These are phyloP conservation scores for Lepidothrix coronata DNA, from an alignment of 2,113 vertebrate species.

Conservation along the genomic window DNA sequence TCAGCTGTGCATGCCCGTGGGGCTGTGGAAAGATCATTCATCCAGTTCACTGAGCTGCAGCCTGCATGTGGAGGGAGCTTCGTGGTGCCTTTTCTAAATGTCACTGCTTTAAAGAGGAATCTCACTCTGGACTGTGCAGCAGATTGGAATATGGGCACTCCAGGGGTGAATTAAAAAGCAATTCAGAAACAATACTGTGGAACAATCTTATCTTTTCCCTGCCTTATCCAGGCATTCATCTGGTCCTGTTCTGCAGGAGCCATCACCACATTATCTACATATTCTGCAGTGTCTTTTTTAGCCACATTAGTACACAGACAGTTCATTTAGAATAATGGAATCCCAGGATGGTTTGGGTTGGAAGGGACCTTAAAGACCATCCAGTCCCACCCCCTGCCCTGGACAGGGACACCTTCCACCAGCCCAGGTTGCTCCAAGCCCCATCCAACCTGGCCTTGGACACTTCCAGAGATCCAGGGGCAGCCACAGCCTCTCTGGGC, in stretches of 20 bases:
- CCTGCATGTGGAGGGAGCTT: not conserved
- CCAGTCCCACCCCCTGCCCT: not conserved
- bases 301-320: not conserved
- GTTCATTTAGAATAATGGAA: not conserved
- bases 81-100: not conserved
- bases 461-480: not conserved
- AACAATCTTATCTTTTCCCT: slow-evolving; percentile 10
- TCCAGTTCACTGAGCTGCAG: slow-evolving; percentile 54
- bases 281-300: not conserved
- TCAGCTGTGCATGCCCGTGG: slow-evolving; percentile 25
- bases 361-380: not conserved
- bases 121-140: not conserved
- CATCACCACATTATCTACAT: not conserved
- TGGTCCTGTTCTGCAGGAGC: not conserved
- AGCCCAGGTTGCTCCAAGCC: not conserved
- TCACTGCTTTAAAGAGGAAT: slow-evolving; percentile 22
- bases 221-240: slow-evolving; percentile 11
- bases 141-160: not conserved
- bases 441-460: fast-evolving
- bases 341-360: not conserved
- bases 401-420: not conserved
- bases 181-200: slow-evolving; percentile 1
- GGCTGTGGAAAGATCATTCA: slow-evolving; percentile 46
- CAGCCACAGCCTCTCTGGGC: not conserved
- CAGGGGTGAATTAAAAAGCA: slow-evolving; percentile 45